phyloP scores from a whole-genome alignment of 2,797 vertebrate genomes.

The Alca torda region DNA sequence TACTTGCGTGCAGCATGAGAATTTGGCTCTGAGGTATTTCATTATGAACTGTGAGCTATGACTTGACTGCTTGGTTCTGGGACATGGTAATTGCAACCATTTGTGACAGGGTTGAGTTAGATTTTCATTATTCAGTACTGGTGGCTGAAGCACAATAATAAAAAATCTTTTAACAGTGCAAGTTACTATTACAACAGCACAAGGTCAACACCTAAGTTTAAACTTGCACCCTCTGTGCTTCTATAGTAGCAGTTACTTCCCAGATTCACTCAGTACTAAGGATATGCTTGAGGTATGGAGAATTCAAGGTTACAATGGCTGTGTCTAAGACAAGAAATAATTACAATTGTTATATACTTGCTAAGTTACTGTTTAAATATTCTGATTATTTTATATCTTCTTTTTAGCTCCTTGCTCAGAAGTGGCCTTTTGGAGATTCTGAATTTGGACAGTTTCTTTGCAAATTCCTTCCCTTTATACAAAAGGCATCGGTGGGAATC shows the following conservation, averaged over 20 bases:
- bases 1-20: not conserved
- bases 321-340: not conserved
- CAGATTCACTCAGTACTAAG: not conserved
- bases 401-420: constrained; percentile 85
- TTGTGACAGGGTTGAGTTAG: not conserved
- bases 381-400: constrained; percentile 52
- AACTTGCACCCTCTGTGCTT: not conserved
- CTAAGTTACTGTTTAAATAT: not conserved
- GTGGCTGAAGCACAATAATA: not conserved
- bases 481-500: constrained; percentile 97
- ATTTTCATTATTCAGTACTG: not conserved
- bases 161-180: not conserved
- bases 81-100: not conserved
- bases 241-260: not conserved
- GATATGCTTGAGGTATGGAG: not conserved
- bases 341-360: not conserved
- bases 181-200: not conserved
- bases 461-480: constrained; percentile 93
- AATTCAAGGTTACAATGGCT: not conserved
- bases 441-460: constrained; percentile 86
- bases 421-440: constrained; percentile 84
- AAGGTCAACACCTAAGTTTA: not conserved
- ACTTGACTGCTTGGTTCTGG: not conserved
- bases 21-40: not conserved
- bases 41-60: not conserved